phyloP scores from a whole-genome alignment of 2,888 invertebrate species.

The Chrysomela aeneicollis region DNA sequence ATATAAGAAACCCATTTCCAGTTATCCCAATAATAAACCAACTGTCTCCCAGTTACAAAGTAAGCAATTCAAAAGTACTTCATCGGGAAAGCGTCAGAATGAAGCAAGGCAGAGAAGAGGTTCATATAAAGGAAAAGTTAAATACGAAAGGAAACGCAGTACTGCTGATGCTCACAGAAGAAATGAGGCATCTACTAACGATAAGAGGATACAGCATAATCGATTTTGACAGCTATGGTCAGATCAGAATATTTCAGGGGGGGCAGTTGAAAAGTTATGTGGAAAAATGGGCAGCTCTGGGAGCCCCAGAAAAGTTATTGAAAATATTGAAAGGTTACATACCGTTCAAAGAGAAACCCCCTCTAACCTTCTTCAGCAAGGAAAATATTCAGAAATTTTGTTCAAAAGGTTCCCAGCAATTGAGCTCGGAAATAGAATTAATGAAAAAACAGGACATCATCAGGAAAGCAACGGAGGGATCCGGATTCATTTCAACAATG shows the following conservation, averaged over 20 bases:
- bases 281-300: constrained; percentile 17
- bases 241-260: neutral
- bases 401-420: neutral
- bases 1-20: too few species aligned
- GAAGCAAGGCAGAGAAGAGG: too few species aligned
- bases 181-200: too few species aligned
- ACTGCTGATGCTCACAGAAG: too few species aligned
- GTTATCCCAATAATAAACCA: too few species aligned
- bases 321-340: constrained; percentile 29
- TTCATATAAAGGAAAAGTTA: too few species aligned
- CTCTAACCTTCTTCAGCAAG: constrained; percentile 11
- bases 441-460: neutral
- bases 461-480: neutral
- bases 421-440: neutral
- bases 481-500: constrained; percentile 32
- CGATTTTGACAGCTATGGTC: too few species aligned
- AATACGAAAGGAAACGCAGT: too few species aligned
- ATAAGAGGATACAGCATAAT: too few species aligned
- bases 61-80: too few species aligned
- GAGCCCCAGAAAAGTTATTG: constrained; percentile 21
- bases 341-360: constrained; percentile 26
- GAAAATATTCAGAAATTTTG: neutral
- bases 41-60: too few species aligned
- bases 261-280: constrained; percentile 18
- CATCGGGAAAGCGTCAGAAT: too few species aligned